Conservation (phyloP, 2,113 vertebrate genomes). For the Malaclemys terrapin region DNA sequence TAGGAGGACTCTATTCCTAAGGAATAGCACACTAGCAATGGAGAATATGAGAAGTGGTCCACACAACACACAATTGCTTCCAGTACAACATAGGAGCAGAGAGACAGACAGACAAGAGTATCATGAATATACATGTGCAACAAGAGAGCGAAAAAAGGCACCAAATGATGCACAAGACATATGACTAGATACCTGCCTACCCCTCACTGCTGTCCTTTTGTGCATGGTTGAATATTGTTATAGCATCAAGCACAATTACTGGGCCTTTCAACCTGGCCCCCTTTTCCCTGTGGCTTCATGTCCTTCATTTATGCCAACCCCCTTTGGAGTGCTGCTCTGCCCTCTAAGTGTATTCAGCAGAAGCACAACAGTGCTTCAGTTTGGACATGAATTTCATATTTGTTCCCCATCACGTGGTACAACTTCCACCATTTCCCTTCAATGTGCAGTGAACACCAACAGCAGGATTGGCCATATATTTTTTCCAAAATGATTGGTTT, state of each 20-base stretch:
- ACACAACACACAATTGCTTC: neutral
- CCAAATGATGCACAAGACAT: constrained; percentile 12
- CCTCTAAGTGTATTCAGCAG: neutral
- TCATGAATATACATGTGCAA: neutral
- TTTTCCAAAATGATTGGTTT: constrained; percentile 19
- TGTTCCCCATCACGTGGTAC: neutral
- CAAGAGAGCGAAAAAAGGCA: neutral
- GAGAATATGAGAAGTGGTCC: constrained; percentile 44
- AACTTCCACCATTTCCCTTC: neutral
- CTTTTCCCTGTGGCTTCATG: neutral
- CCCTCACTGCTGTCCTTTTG: constrained; percentile 36
- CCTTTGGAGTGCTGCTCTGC: neutral
- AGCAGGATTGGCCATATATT: neutral
- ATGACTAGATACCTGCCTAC: neutral
- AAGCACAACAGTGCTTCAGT: neutral
- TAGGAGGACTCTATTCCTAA: constrained; percentile 28
- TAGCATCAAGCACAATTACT: neutral
- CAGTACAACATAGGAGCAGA: no score
- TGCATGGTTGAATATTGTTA: constrained; percentile 16
- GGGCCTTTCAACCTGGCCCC: constrained; percentile 28
- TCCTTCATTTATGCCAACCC: neutral
- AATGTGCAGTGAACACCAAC: neutral
- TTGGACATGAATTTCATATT: neutral
- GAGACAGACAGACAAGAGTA: no score
- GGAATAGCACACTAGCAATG: constrained; percentile 47